Evolutionary conservation across 1,140 invertebrate species (phyloP), one percentile per base, ranked within the genome.

Genomic region (Drosophila leontia): DNA sequence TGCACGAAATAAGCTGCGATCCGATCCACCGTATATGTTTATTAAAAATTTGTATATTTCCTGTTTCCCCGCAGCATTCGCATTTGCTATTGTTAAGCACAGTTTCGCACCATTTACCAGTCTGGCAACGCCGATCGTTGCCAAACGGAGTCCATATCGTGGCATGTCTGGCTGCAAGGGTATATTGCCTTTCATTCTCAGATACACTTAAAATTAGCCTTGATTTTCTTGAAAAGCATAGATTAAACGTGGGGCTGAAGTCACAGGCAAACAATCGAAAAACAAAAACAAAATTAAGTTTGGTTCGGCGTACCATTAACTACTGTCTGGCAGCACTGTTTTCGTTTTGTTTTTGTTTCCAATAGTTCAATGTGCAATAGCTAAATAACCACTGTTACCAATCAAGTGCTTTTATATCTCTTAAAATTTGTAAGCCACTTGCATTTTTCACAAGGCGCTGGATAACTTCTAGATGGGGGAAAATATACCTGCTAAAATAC

Each of bases 81-180:
- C 90, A 84, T 47, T 57, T 92, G 45, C 70, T 92, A 45, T 61
- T 91, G 65, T 32, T 92, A 48, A 19, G 19, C 19, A 19, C 19
- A 19, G 19, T 19, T 19, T 19, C 19, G 19, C 19, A 19, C 19
- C 19, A 19, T 19, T 19, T 19, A 19, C 19, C 19, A 19, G 19
- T 19, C 19, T 19, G 19, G 19, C 19, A 19, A 19, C 19, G 19
- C 19, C 19, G 19, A 19, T 19, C 19, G 19, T 19, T 19, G 19
- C 19, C 19, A 19, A 19, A 19, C 19, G 19, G 19, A 19, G 19
- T 19, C 19, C 19, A 19, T 19, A 19, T 19, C 19, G 19, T 1
- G 19, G 19, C 19, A 23, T 23, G 1, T 23, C 2, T 23, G 23
- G 23, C 23, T 23, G 23, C 23, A 23, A 1, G 23, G 23, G 23